Percentiles rank a stretch among this genome's conserved stretches.
Evolutionary conservation across 1,140 invertebrate genomes (phyloP).

Genomic region (Triops cancriformis): DNA sequence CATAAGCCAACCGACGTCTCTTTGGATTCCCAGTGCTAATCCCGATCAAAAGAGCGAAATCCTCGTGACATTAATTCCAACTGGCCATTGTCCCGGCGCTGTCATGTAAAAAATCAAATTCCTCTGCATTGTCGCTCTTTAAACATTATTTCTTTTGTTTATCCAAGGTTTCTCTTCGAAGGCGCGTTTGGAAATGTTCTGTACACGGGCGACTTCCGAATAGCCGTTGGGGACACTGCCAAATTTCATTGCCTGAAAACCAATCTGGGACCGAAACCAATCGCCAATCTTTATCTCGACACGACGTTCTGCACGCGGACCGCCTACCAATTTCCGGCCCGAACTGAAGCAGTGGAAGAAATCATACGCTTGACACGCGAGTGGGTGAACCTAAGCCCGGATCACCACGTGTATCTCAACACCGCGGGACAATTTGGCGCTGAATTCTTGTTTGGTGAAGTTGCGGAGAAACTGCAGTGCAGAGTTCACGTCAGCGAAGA

Average conservation of each 20-base stretch:
- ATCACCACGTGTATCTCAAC: not conserved
- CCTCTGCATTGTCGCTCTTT: too few species aligned
- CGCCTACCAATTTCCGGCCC: not conserved
- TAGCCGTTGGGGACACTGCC: slow-evolving; percentile 7
- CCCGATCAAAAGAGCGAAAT: not conserved
- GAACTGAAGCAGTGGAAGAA: not conserved
- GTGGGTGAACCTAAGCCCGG: not conserved
- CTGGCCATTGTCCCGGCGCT: slow-evolving; percentile 18
- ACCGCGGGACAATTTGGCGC: not conserved
- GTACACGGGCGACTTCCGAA: slow-evolving; percentile 22
- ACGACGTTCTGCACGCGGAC: not conserved
- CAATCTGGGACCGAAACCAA: not conserved
- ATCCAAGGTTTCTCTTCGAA: slow-evolving; percentile 20
- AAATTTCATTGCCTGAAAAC: slow-evolving; percentile 8
- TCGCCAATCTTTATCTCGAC: not conserved
- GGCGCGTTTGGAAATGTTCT: slow-evolving; percentile 17
- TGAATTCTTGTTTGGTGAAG: not conserved
- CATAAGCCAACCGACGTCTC: not conserved
- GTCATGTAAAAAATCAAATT: slow-evolving; percentile 17
- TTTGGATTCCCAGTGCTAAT: too few species aligned
- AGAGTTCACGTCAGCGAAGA: not conserved
- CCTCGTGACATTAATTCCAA: slow-evolving; percentile 16
- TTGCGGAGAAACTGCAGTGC: not conserved
- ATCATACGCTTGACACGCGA: not conserved
- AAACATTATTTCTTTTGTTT: slow-evolving; percentile 15